A percentile compares a stretch with the other conserved stretches of the same genome.
Conservation (phyloP, 2,888 invertebrate species). For the Thymelicus lineola region DNA sequence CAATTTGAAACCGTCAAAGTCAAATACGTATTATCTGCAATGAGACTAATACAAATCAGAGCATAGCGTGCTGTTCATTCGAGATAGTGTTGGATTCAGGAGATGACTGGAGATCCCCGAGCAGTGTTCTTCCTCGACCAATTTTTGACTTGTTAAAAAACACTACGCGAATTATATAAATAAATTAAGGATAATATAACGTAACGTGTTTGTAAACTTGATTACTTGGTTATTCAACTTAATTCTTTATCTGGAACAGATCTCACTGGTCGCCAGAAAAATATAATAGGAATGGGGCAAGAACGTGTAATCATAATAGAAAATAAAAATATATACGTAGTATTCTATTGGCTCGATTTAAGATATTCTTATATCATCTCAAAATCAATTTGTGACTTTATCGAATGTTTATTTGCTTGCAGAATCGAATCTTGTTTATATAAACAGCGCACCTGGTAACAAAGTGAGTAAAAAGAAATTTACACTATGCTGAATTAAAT, state of each 20-base stretch:
- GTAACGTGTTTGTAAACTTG: background rate
- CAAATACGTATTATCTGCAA: too few species aligned
- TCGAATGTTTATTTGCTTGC: constrained; percentile 38
- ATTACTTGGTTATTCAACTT: background rate
- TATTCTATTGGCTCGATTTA: constrained; percentile 6
- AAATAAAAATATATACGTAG: constrained; percentile 5
- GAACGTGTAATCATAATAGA: background rate
- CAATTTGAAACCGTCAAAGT: too few species aligned
- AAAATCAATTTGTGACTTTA: constrained; percentile 27
- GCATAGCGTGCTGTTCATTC: background rate
- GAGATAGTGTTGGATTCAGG: background rate
- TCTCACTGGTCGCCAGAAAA: background rate
- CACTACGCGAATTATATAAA: too few species aligned
- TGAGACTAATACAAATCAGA: too few species aligned
- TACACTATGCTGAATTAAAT: constrained; percentile 25
- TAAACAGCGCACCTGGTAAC: constrained; percentile 40
- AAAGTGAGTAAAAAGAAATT: constrained; percentile 36
- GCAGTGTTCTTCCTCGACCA: background rate
- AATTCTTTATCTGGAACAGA: background rate
- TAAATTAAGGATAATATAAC: too few species aligned
- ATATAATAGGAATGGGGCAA: background rate
- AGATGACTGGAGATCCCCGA: background rate
- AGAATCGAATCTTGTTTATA: constrained; percentile 40
- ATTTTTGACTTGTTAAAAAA: background rate
- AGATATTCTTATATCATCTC: background rate